phyloP scores from a whole-genome alignment of 1,140 invertebrate genomes.

The Euglossa dilemma region DNA sequence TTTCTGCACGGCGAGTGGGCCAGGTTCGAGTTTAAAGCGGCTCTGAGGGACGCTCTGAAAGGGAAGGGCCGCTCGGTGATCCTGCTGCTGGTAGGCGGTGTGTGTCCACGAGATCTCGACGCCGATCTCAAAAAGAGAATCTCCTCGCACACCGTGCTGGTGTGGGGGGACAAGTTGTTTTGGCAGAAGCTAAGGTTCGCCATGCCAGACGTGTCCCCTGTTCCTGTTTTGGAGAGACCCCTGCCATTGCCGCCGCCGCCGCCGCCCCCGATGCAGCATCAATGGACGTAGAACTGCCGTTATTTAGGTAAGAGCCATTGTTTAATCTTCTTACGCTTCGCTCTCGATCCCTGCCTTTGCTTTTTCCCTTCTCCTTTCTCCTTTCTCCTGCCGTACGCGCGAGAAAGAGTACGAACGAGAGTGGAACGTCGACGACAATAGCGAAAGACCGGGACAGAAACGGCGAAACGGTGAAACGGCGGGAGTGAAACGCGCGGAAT shows the following conservation, averaged over 20 bases:
- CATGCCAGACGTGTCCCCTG: slow-evolving; percentile 88
- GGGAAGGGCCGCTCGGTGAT: slow-evolving; percentile 91
- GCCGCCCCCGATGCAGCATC: slow-evolving; percentile 78
- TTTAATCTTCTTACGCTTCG: slow-evolving; percentile 7
- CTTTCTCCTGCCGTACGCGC: not conserved
- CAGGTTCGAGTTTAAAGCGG: slow-evolving; percentile 95
- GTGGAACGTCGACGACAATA: not conserved
- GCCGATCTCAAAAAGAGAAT: slow-evolving; percentile 94
- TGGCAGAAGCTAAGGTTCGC: slow-evolving; percentile 97
- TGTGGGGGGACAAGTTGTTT: slow-evolving; percentile 96
- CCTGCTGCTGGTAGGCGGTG: slow-evolving; percentile 92
- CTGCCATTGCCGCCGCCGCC: slow-evolving; percentile 82
- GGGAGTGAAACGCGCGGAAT: not conserved
- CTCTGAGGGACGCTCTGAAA: slow-evolving; percentile 94
- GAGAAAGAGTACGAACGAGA: not conserved
- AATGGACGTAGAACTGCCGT: slow-evolving; percentile 82
- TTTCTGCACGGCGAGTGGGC: slow-evolving; percentile 97
- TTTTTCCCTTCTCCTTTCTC: too few relatives aligned
- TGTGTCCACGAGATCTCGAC: slow-evolving; percentile 93
- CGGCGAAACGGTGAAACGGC: not conserved
- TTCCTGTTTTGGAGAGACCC: slow-evolving; percentile 84
- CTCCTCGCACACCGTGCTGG: slow-evolving; percentile 94
- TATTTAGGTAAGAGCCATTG: slow-evolving; percentile 61
- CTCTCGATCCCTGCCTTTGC: too few relatives aligned
- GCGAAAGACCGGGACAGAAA: too few relatives aligned